Evolutionary conservation across 2,797 vertebrate genomes (phyloP).

Genomic region (Phoeniculus purpureus): DNA sequence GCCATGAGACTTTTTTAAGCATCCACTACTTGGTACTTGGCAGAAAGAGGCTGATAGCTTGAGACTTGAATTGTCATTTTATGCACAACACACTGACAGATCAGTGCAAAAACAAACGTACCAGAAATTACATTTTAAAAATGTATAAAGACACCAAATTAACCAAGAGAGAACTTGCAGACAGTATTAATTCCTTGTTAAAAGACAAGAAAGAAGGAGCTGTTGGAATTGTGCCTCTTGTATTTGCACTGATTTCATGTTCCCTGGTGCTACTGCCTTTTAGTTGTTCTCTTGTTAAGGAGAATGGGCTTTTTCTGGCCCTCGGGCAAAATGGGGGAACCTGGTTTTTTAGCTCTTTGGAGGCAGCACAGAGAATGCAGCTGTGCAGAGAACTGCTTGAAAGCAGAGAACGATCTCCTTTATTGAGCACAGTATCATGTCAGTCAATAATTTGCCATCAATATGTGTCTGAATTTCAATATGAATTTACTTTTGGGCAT

Average conservation of each 20-base stretch:
- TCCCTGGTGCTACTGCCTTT: background rate
- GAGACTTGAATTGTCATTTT: conserved; percentile 35
- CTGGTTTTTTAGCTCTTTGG: background rate
- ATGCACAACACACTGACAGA: conserved; percentile 28
- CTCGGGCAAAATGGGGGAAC: background rate
- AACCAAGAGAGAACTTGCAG: background rate
- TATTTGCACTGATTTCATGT: background rate
- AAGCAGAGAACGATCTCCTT: background rate
- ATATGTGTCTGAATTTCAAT: background rate
- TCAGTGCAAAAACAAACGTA: conserved; percentile 45
- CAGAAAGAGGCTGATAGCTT: conserved; percentile 40
- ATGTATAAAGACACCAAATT: background rate
- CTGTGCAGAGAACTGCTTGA: background rate
- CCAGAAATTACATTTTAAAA: conserved; percentile 30
- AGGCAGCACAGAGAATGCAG: background rate
- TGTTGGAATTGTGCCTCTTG: background rate
- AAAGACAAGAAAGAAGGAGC: background rate
- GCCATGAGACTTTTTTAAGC: conserved; percentile 28
- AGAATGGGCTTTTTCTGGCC: background rate
- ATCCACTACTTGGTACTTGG: conserved; percentile 9
- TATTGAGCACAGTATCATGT: background rate
- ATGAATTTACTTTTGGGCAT: background rate
- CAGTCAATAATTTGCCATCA: background rate
- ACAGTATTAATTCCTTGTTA: background rate
- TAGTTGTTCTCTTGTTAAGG: background rate